Base-by-base conservation (phyloP, 2,888 invertebrate genomes). In the Tetranychus piercei region DNA sequence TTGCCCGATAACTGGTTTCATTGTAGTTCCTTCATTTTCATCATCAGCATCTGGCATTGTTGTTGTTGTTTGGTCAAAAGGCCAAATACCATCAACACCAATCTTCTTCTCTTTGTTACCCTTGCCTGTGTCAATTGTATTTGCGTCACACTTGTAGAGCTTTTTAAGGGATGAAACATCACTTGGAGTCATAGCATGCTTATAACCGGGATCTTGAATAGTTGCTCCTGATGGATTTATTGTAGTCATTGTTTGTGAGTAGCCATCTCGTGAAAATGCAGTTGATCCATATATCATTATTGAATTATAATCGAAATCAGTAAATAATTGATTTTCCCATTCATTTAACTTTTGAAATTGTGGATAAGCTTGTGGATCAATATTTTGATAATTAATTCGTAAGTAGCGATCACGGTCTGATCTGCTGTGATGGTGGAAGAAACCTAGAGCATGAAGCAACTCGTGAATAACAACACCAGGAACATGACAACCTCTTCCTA, bases 211-310 rank as follows among this genome's bases (percentile, higher is more conserved):
- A 73, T 73, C 73, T n/a, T n/a, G 20, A 64, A 73, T 20, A 20
- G 22, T n/a, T 11, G 43, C 20, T 6, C 64, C 64, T 9, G 43
- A 71, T 4, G 55, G n/a, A 18, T 55, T 44, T 18, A 71, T n/a
- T n/a, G 73, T 45, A 6, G 43, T 34, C 73, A 73, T 73, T n/a
- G 73, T 73, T 3, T 55, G 20, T n/a, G 55, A 20, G 6, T 34
- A 34, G 6, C 64, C 64, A 64, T 73, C 73, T n/a, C 34, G n/a
- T 20, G 23, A 23, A 23, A 73, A 73, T 9, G 73, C 73, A 1
- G 64, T 55, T 22, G 64, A 64, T 11, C 73, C 73, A 64, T 73
- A 73, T 6, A 73, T 73, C 73, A 73, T 73, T 15, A 73, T 73
- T 18, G 64, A 64, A 44, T 64, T n/a, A 73, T 73, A 73, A 64